Percentiles rank a stretch among this genome's conserved stretches.
Conservation (phyloP, 2,888 invertebrate species). For the Ichneumon xanthorius region DNA sequence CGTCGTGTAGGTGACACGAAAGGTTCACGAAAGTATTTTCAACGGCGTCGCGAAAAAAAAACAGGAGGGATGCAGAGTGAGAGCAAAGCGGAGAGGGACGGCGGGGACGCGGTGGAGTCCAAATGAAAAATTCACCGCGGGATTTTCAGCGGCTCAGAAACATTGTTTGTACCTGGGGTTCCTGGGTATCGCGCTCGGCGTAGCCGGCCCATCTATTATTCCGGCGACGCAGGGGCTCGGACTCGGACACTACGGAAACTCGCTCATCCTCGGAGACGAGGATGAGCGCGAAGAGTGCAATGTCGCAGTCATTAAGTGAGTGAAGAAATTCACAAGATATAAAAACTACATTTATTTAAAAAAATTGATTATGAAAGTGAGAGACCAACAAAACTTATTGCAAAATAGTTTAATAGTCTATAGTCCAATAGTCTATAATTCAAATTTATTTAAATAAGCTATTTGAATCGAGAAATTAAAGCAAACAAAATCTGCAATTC, state of each 20-base stretch:
- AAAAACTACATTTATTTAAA: background rate
- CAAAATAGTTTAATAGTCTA: no score
- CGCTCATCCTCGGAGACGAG: background rate
- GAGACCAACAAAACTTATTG: background rate
- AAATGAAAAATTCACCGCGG: constrained; percentile 79
- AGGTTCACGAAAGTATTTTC: constrained; percentile 19
- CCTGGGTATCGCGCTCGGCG: constrained; percentile 73
- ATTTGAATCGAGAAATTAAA: no score
- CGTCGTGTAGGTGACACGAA: constrained; percentile 1
- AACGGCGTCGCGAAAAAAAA: background rate
- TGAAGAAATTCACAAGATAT: background rate
- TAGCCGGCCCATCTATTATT: constrained; percentile 81
- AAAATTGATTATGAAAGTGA: background rate
- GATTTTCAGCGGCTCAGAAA: constrained; percentile 81
- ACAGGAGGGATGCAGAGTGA: background rate
- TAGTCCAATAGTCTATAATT: no score
- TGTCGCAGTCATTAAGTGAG: background rate
- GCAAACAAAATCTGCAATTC: background rate
- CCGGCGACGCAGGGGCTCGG: constrained; percentile 73
- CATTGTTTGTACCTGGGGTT: constrained; percentile 76
- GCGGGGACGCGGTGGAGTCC: constrained; percentile 79
- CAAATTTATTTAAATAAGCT: no score
- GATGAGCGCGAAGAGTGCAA: constrained; percentile 2
- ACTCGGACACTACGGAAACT: constrained; percentile 22
- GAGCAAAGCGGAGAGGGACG: constrained; percentile 63